These are phyloP conservation scores for Dendrophyllia cribrosa DNA, from an alignment of 64 coral and sea anemone genomes.

Conservation along the genomic window DNA sequence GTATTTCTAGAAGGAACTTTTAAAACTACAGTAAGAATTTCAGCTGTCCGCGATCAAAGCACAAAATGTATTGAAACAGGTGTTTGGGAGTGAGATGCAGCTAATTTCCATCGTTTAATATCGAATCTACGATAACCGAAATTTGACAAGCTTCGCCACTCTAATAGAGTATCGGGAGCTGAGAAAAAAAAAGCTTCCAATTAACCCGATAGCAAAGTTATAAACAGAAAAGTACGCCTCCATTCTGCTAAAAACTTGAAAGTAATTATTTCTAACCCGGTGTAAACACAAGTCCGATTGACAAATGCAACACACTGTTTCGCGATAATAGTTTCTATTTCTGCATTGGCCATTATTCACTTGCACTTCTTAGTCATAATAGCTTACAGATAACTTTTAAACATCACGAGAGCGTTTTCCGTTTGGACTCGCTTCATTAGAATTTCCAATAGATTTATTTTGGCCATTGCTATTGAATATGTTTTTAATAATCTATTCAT, in stretches of 20 bases:
- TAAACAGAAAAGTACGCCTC: slow-evolving; percentile 9
- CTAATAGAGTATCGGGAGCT: slow-evolving; percentile 20
- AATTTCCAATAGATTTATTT: slow-evolving; percentile 93
- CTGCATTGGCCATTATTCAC: slow-evolving; percentile 36
- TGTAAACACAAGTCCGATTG: slow-evolving; percentile 49
- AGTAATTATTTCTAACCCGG: slow-evolving; percentile 41
- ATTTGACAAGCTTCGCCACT: slow-evolving; percentile 39
- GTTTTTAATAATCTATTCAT: slow-evolving; percentile 98
- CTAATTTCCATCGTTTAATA: slow-evolving; percentile 61
- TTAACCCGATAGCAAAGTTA: not conserved
- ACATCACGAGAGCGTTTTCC: slow-evolving; percentile 49
- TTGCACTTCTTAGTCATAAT: slow-evolving; percentile 51
- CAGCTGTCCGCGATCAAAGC: slow-evolving; percentile 51
- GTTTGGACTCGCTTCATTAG: slow-evolving; percentile 80
- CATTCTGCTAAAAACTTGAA: slow-evolving; percentile 33
- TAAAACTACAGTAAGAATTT: slow-evolving; percentile 43
- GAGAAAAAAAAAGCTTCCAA: slow-evolving; percentile 16
- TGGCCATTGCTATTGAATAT: slow-evolving; percentile 87
- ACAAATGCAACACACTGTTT: slow-evolving; percentile 62
- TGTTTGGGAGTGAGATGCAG: slow-evolving; percentile 15
- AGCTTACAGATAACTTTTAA: slow-evolving; percentile 52
- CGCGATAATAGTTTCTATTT: slow-evolving; percentile 55
- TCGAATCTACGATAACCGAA: slow-evolving; percentile 48
- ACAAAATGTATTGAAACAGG: slow-evolving; percentile 55
- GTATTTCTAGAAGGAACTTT: slow-evolving; percentile 32